Base-by-base conservation (phyloP, 2,797 vertebrate genomes). In the Gastrophryne carolinensis region DNA sequence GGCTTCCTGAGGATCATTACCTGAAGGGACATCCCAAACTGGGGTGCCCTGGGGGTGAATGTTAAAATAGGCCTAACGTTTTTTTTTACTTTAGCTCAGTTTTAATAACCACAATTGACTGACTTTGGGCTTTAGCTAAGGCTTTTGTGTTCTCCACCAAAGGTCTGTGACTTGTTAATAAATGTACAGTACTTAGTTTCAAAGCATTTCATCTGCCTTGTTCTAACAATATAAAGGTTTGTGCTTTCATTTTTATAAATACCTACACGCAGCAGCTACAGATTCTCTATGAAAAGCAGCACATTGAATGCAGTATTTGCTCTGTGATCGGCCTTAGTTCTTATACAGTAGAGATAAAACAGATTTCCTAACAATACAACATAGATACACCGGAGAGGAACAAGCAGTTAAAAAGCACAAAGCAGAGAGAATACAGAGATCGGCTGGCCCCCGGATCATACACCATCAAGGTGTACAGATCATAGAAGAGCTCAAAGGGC, bases 301-400 rank as follows among this genome's bases (percentile, higher is more conserved):
- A 24, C 17, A 58, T 37, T 75, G 54, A 68, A 74, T 66, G 23
- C 30, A 37, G 5, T 34, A 26, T 58, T 68, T 52, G 15, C 39
- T 68, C 41, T 68, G 23, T 60, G 66, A 60, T 67, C 15, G 21
- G 60, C 41, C 44, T 60, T 54, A 67, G 64, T 61, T 61, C 64
- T 68, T 68, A 67, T 75, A 34, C 44, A 75, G 73, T 39, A 39
- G 35, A 75, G 73, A 75, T 68, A 52, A 75, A 75, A 60, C 50
- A 52, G 39, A 68, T 61, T 56, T 69, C 24, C 54, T 54, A 35
- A 66, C 39, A 67, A 68, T 61, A 61, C 54, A 68, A 29, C 63
- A 68, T 37, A 26, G 34, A 37, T 30, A 26, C 29, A 75, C 50
- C 61, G 35, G 56, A 61, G 29, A 61, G 10, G 44, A 61, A 60